Conservation (phyloP, 2,797 vertebrate genomes). For the Myripristis jacobus region DNA sequence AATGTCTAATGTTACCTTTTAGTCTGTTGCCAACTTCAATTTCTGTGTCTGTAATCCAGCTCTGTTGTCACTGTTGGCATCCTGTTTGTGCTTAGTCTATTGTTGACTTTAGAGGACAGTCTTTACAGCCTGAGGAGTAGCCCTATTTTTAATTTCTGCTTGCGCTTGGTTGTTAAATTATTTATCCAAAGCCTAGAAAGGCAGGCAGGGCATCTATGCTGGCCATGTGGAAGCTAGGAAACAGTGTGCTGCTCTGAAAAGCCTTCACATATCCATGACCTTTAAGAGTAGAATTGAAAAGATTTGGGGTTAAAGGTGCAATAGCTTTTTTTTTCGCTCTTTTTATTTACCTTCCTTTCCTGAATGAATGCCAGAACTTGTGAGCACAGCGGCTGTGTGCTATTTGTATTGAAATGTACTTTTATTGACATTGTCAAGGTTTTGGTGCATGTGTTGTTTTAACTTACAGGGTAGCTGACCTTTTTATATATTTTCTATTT, state of each 20-base stretch:
- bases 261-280: conserved; percentile 52
- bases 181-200: conserved; percentile 67
- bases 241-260: conserved; percentile 41
- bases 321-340: conserved; percentile 1
- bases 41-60: too few species aligned
- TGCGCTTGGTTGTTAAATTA: conserved; percentile 64
- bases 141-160: conserved; percentile 45
- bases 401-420: neutral
- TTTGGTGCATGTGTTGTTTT: neutral
- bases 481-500: neutral
- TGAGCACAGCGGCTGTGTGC: neutral
- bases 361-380: neutral
- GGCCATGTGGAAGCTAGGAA: conserved; percentile 43
- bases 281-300: conserved; percentile 44
- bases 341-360: neutral
- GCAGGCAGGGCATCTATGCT: conserved; percentile 39
- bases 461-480: neutral
- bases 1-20: too few species aligned
- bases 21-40: too few species aligned
- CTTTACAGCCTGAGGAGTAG: conserved; percentile 28
- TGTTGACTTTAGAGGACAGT: conserved; percentile 9
- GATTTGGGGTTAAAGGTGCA: conserved; percentile 34
- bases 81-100: neutral
- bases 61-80: too few species aligned
- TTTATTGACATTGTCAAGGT: neutral